These are phyloP conservation scores for Phocoena sinus DNA, from an alignment of 2,113 vertebrate species.

Conservation along the genomic window DNA sequence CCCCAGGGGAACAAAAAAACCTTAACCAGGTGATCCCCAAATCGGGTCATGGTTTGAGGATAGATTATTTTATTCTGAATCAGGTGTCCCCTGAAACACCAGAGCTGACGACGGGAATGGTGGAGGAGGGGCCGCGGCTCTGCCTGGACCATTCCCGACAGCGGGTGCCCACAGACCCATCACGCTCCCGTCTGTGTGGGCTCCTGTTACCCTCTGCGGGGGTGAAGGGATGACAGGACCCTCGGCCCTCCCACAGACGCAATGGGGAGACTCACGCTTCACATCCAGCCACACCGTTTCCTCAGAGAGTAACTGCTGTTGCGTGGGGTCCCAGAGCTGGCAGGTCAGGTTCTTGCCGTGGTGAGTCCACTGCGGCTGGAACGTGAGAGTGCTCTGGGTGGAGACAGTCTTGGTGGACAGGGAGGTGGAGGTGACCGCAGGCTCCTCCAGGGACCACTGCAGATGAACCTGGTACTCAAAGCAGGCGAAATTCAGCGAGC, in stretches of 20 bases:
- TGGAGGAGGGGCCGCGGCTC: too few relatives aligned
- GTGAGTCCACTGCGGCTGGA: neutral
- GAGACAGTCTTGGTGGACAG: accelerated
- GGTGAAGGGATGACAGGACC: neutral
- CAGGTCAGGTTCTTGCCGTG: conserved; percentile 40
- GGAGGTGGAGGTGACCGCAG: accelerated
- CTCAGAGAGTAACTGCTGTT: neutral
- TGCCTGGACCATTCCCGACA: neutral
- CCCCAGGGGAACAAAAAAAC: neutral
- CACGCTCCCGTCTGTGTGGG: accelerated
- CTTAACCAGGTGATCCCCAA: neutral
- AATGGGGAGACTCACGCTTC: conserved; percentile 49
- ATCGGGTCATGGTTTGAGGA: neutral
- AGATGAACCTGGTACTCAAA: neutral
- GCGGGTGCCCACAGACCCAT: neutral
- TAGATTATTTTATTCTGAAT: neutral
- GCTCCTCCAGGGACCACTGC: neutral
- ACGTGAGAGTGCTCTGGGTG: neutral
- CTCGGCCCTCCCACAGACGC: neutral
- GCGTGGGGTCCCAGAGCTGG: accelerated
- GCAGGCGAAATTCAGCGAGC: conserved; percentile 50
- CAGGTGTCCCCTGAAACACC: neutral
- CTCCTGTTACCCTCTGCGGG: neutral
- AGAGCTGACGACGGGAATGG: neutral
- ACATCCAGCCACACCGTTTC: neutral